Evolutionary conservation across 2,797 vertebrate genomes (phyloP).

Genomic region (Vespertilio murinus): DNA sequence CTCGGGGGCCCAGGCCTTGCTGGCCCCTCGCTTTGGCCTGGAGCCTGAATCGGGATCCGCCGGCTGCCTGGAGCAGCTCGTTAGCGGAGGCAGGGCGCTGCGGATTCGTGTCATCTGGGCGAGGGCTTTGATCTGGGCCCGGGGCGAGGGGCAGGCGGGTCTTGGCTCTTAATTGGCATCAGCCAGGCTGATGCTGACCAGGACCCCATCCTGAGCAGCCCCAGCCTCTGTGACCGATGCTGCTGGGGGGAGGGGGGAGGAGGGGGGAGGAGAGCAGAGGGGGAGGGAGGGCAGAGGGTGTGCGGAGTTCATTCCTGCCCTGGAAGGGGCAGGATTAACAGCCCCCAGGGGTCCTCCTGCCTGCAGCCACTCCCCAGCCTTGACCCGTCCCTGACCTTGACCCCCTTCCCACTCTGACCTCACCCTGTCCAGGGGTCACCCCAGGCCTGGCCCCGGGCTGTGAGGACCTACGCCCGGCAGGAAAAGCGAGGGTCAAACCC

Average conservation of each 20-base stretch:
- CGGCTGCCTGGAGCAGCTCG: neutral
- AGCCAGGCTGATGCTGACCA: conserved; percentile 34
- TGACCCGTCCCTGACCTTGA: neutral
- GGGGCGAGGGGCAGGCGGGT: conserved; percentile 29
- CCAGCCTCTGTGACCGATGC: neutral
- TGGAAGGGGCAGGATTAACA: neutral
- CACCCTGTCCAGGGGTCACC: neutral
- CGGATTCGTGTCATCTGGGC: conserved; percentile 62
- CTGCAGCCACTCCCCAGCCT: neutral
- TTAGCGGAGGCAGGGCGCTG: conserved; percentile 25
- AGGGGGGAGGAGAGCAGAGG: rapidly evolving
- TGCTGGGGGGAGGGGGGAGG: neutral
- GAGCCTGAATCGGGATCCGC: no score
- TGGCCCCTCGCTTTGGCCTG: neutral
- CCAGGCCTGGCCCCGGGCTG: neutral
- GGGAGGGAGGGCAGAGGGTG: neutral
- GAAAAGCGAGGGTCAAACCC: neutral
- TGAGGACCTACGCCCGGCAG: neutral
- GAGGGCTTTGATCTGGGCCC: conserved; percentile 63
- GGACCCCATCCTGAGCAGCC: neutral
- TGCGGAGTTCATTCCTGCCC: neutral
- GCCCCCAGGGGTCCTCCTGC: neutral
- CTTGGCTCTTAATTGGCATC: conserved; percentile 58
- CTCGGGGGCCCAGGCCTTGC: neutral
- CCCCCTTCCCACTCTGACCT: neutral